These are phyloP conservation scores for Cybosia mesomella DNA, from an alignment of 2,888 invertebrate genomes.

Conservation along the genomic window DNA sequence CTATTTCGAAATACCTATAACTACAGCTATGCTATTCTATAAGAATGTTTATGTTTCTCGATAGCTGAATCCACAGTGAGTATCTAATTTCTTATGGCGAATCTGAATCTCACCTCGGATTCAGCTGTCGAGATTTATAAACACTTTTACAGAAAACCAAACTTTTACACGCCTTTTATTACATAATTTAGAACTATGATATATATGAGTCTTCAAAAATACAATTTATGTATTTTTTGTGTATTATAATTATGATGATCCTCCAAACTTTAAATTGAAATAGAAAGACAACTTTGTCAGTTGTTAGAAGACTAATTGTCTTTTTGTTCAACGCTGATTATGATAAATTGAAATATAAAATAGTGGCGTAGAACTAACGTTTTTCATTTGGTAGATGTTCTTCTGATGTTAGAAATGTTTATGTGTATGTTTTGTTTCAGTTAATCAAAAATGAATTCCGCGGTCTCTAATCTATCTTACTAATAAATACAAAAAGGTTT, in stretches of 20 bases:
- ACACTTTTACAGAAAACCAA: no score
- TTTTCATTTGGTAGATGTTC: constrained; percentile 29
- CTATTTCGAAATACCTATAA: no score
- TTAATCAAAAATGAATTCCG: background rate
- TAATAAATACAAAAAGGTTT: background rate
- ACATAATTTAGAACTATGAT: background rate
- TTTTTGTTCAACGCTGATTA: background rate
- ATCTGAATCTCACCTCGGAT: no score
- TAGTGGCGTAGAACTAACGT: constrained; percentile 45
- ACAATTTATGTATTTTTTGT: background rate
- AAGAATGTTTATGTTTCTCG: no score
- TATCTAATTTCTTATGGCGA: no score
- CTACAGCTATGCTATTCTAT: no score
- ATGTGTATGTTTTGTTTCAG: background rate
- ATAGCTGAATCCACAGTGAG: no score
- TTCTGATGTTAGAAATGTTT: background rate
- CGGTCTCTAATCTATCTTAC: background rate
- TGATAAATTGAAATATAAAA: constrained; percentile 17
- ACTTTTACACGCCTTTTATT: background rate
- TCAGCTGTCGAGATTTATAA: no score
- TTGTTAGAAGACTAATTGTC: background rate
- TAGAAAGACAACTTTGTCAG: background rate
- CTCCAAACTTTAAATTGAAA: background rate
- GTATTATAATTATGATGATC: background rate
- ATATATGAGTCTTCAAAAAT: background rate